Conservation (phyloP, 2,113 vertebrate genomes). For the Oreotrochilus melanogaster region DNA sequence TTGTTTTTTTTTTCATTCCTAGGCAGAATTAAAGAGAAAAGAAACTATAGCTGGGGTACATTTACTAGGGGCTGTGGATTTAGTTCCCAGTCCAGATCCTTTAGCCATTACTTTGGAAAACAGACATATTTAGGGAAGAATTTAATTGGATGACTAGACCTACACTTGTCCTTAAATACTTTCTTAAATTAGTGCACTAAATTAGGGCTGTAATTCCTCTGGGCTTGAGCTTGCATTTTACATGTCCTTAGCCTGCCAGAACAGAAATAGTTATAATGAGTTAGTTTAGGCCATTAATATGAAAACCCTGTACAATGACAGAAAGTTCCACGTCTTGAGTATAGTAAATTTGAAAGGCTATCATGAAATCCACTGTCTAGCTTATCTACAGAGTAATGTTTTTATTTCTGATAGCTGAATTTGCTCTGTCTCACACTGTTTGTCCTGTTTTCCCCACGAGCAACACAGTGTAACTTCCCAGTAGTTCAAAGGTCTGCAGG, state of each 20-base stretch:
- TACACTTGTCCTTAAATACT: background rate
- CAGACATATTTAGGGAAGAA: background rate
- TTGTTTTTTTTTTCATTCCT: background rate
- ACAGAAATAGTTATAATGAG: background rate
- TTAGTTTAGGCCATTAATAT: background rate
- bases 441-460: background rate
- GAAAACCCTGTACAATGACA: background rate
- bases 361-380: background rate
- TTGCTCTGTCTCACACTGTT: accelerated
- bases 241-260: background rate
- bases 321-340: background rate
- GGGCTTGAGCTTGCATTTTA: background rate
- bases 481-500: background rate
- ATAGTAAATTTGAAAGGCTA: background rate
- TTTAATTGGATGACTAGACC: background rate
- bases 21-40: background rate
- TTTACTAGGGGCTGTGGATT: background rate
- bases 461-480: background rate
- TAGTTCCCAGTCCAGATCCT: background rate
- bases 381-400: background rate
- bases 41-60: background rate
- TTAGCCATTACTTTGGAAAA: background rate
- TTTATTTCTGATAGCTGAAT: background rate
- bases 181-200: background rate
- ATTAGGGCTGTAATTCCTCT: background rate